Evolutionary conservation across 2,113 vertebrate genomes (phyloP).

Genomic region (Chaetodon trifascialis): DNA sequence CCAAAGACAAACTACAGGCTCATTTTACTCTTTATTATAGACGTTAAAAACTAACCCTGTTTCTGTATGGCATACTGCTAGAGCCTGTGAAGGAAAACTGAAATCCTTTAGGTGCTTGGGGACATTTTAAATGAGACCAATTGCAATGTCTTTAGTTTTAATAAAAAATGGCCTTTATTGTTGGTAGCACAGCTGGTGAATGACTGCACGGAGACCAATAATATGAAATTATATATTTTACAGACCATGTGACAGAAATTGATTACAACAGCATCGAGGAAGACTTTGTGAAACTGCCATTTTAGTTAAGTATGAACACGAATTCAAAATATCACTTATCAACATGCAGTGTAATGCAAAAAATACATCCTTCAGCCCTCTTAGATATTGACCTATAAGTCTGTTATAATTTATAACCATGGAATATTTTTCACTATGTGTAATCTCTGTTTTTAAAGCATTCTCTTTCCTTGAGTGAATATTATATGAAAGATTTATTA

Average conservation of each 20-base stretch:
- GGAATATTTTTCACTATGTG: slow-evolving; percentile 1
- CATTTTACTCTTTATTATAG: slow-evolving; percentile 76
- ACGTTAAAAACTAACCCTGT: slow-evolving; percentile 67
- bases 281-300: slow-evolving; percentile 54
- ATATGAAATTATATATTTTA: slow-evolving; percentile 73
- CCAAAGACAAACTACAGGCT: slow-evolving; percentile 72
- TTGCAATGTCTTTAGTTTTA: slow-evolving; percentile 70
- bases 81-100: slow-evolving; percentile 36
- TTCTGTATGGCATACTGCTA: slow-evolving; percentile 38
- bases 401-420: not conserved
- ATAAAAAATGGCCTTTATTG: slow-evolving; percentile 70
- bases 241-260: slow-evolving; percentile 63
- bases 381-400: not conserved
- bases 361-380: not conserved
- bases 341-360: slow-evolving; percentile 7
- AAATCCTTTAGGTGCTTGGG: slow-evolving; percentile 67
- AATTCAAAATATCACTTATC: slow-evolving; percentile 47
- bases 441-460: slow-evolving; percentile 26
- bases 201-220: slow-evolving; percentile 64
- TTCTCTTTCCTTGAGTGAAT: slow-evolving; percentile 37
- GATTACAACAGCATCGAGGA: slow-evolving; percentile 48
- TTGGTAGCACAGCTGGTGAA: slow-evolving; percentile 69
- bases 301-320: slow-evolving; percentile 17
- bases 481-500: slow-evolving; percentile 54
- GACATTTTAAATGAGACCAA: slow-evolving; percentile 72